Evolutionary conservation across 2,113 vertebrate genomes (phyloP).

Genomic region (Boleophthalmus pectinirostris): DNA sequence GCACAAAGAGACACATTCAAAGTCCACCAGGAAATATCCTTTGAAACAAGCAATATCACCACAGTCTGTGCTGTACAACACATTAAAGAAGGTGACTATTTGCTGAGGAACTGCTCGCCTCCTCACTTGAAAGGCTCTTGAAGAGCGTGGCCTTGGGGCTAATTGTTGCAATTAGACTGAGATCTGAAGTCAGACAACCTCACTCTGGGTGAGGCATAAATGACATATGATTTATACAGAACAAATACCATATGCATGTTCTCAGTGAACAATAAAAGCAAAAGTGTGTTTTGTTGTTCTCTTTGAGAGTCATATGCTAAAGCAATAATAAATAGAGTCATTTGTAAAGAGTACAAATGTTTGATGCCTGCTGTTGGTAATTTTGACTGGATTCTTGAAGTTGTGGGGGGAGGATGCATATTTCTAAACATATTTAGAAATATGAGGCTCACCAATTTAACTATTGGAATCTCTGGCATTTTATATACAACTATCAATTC

Average conservation of each 20-base stretch:
- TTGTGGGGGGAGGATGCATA: neutral
- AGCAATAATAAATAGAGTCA: neutral
- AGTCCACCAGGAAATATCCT: slow-evolving; percentile 26
- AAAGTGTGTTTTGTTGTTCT: neutral
- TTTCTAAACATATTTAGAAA: neutral
- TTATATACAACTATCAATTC: too few species aligned
- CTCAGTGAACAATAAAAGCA: neutral
- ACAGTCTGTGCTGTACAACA: slow-evolving; percentile 13
- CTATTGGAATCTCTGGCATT: too few species aligned
- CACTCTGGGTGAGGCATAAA: slow-evolving; percentile 1
- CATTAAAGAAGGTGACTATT: slow-evolving; percentile 23
- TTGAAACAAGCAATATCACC: slow-evolving; percentile 6
- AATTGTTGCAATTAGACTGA: slow-evolving; percentile 62
- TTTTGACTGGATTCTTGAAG: neutral
- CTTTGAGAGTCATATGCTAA: neutral
- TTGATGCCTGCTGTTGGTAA: neutral
- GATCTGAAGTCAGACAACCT: slow-evolving; percentile 21
- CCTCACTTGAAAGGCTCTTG: slow-evolving; percentile 35
- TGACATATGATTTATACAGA: neutral
- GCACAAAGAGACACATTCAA: neutral
- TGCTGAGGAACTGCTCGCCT: slow-evolving; percentile 29
- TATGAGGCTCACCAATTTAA: neutral
- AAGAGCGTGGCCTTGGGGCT: slow-evolving; percentile 38
- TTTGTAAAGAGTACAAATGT: neutral
- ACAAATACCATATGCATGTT: neutral